A percentile compares a stretch with the other conserved stretches of the same genome.
Evolutionary conservation across 2,113 vertebrate genomes (phyloP).

Genomic region (Macquaria australasica): DNA sequence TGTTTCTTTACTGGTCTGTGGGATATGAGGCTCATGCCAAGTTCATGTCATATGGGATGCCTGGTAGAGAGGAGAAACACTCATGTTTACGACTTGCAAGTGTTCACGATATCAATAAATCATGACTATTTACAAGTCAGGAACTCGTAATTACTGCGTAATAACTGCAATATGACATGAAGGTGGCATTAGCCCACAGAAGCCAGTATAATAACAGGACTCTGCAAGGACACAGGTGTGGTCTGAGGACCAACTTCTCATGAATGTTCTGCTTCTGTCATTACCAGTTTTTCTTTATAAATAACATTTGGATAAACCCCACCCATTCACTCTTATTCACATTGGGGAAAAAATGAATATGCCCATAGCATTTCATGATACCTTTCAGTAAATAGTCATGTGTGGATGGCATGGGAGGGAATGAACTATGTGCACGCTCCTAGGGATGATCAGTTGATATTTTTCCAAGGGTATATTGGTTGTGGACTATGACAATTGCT

Average conservation of each 20-base stretch:
- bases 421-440: background rate
- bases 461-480: background rate
- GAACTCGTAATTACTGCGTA: background rate
- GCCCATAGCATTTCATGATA: background rate
- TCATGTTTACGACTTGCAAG: background rate
- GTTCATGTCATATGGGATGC: background rate
- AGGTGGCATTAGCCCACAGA: background rate
- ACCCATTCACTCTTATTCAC: background rate
- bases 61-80: background rate
- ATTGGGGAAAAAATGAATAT: background rate
- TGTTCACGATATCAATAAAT: background rate
- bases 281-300: background rate
- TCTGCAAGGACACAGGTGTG: background rate
- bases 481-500: background rate
- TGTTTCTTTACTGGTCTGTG: background rate
- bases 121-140: background rate
- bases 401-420: background rate
- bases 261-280: background rate
- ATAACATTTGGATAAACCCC: background rate
- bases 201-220: background rate
- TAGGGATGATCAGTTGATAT: background rate
- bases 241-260: background rate
- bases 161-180: background rate
- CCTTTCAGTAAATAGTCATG: background rate
- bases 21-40: background rate